Base-by-base conservation (phyloP, 2,113 vertebrate species). In the Pogona vitticeps region DNA sequence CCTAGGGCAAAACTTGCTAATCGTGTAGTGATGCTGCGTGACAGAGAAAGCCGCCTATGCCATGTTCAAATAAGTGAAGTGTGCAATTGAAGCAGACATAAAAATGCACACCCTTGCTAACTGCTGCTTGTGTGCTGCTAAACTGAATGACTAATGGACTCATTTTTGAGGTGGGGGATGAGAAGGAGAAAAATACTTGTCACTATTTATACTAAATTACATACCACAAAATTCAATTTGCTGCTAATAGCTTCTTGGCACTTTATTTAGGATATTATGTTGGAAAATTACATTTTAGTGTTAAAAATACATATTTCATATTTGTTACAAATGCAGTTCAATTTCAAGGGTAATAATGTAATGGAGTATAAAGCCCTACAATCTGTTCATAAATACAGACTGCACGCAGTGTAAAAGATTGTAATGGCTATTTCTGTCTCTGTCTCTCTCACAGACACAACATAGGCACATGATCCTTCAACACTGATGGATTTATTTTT, bases 81-180 rank as follows among this genome's bases (percentile, higher is more conserved):
- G 96, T 95, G 95, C 96, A 95, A 97, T 94, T 91, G 92, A 95
- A 95, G 94, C 84, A 90, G 95, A 96, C 95, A 96, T 87, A 94
- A 96, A 94, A 95, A 96, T 75, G 91, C 94, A 91, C 91, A 92
- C 91, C 94, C 94, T 88, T 85, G 89, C 88, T 46, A 89, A 96
- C 94, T 93, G 94, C 93, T 78, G 91, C 94, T 94, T 94, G 94
- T 33, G 86, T 31, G 84, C 94, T 83, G 83, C 92, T 91, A 93
- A 95, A 89, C 92, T 80, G 93, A 93, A 92, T 93, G 93, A 95
- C 91, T 95, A 95, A 96, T 91, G 93, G 95, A 85, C n/a, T 86
- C 56, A 18, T 61, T 77, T 61, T n/a, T 1, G 33, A 28, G 80
- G 42, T 26, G n/a, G 76, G 23, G 33, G 31, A 5, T 14, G 46